Evolutionary conservation across 2,113 vertebrate genomes (phyloP).

Genomic region (Dasyprocta punctata): DNA sequence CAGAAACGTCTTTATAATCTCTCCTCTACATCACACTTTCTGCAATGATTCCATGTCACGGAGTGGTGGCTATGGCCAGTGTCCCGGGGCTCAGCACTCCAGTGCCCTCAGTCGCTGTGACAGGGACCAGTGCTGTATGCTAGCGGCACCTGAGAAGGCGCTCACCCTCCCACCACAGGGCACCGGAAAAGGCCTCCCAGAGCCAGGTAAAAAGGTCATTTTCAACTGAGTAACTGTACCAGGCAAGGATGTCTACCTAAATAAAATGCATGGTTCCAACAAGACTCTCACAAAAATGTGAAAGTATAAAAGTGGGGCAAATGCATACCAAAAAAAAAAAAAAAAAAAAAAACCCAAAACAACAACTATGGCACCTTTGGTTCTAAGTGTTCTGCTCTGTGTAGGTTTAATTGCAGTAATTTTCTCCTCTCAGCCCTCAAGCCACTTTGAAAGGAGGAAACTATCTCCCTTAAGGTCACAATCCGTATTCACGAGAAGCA

Average conservation of each 20-base stretch:
- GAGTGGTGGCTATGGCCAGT: not conserved
- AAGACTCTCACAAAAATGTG: not conserved
- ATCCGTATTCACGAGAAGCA: accelerated
- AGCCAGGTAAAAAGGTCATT: not conserved
- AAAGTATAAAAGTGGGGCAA: not conserved
- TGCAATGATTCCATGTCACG: accelerated
- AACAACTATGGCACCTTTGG: not conserved
- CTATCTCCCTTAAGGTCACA: not conserved
- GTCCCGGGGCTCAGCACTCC: not conserved
- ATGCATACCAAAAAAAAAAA: not conserved
- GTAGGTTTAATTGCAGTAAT: not conserved
- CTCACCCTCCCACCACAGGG: too few species aligned
- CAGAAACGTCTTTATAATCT: not conserved
- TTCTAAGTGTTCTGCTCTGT: not conserved
- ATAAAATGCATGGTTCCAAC: not conserved
- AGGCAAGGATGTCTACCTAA: not conserved
- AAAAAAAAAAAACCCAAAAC: not conserved
- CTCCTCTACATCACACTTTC: not conserved
- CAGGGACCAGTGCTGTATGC: not conserved
- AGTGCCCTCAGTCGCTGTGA: not conserved
- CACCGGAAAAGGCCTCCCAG: not conserved
- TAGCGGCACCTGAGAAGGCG: accelerated
- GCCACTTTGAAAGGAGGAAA: slow-evolving; percentile 49
- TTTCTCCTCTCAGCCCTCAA: not conserved
- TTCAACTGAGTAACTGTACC: not conserved